phyloP scores from a whole-genome alignment of 2,797 vertebrate species.

The Heterohyrax brucei region DNA sequence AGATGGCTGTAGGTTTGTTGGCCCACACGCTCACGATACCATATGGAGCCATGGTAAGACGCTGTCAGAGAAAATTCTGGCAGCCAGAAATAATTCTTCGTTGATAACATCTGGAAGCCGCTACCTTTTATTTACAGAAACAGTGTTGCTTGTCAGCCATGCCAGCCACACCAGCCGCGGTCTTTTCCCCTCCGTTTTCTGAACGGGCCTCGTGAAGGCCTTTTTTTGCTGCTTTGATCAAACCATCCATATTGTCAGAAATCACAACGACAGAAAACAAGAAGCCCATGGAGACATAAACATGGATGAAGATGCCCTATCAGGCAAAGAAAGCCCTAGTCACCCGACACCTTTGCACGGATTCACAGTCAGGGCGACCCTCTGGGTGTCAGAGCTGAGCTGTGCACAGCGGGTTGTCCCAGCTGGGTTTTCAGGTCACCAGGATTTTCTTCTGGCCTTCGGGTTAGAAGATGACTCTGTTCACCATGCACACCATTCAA shows the following conservation, averaged over 20 bases:
- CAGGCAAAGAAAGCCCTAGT: fast-evolving
- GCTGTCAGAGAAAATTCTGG: not conserved
- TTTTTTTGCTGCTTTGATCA: no score
- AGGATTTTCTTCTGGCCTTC: no score
- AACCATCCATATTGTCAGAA: not conserved
- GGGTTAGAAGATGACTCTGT: no score
- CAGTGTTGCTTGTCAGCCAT: fast-evolving
- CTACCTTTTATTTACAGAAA: not conserved
- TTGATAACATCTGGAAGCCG: not conserved
- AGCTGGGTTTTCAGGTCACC: no score
- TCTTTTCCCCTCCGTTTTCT: not conserved
- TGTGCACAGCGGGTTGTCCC: no score
- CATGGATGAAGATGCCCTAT: fast-evolving
- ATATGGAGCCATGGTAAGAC: not conserved
- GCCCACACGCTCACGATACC: not conserved
- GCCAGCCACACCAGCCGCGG: no score
- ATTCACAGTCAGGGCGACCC: no score
- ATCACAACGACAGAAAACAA: fast-evolving
- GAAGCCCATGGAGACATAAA: fast-evolving
- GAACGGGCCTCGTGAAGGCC: fast-evolving
- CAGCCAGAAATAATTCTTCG: not conserved
- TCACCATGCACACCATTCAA: no score
- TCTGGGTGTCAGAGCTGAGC: no score
- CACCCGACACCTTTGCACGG: no score
- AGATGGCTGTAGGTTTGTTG: not conserved